phyloP scores from a whole-genome alignment of 2,888 invertebrate species.

The Melolontha melolontha region DNA sequence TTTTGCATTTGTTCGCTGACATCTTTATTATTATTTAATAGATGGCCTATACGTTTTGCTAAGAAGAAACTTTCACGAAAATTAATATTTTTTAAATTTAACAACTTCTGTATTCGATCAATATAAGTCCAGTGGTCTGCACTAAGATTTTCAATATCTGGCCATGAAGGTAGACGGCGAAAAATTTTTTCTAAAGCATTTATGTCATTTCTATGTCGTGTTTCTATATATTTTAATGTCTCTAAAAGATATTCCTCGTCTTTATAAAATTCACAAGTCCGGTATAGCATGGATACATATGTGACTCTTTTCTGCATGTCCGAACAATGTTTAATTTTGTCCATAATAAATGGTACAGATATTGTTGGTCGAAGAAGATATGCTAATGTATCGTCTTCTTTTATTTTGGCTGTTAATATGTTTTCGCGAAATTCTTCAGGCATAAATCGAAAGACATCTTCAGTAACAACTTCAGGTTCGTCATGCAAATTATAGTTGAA shows the following conservation, averaged over 20 bases:
- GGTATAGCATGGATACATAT: constrained; percentile 8
- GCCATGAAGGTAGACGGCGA: neutral
- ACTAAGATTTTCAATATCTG: constrained; percentile 9
- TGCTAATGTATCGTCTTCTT: constrained; percentile 15
- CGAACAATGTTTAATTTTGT: constrained; percentile 29
- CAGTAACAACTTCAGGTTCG: constrained; percentile 3
- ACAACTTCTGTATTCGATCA: constrained; percentile 13
- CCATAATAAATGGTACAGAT: constrained; percentile 15
- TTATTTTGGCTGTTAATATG: constrained; percentile 16
- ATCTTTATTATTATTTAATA: constrained; percentile 19
- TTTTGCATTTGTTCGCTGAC: constrained; percentile 7
- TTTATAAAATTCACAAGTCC: constrained; percentile 23
- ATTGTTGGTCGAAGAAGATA: constrained; percentile 22
- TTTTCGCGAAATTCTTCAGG: constrained; percentile 8
- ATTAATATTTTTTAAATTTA: constrained; percentile 2
- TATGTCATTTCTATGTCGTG: constrained; percentile 15
- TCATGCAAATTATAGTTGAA: constrained; percentile 21
- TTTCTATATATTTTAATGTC: constrained; percentile 20
- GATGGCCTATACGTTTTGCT: constrained; percentile 7
- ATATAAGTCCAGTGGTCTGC: constrained; percentile 34
- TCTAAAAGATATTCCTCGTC: constrained; percentile 13
- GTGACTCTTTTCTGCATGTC: constrained; percentile 15
- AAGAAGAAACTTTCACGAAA: neutral
- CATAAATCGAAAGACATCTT: constrained; percentile 7
- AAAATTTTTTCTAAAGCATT: neutral